These are phyloP conservation scores for Reticulitermes speratus DNA, from an alignment of 1,140 invertebrate species.

Conservation along the genomic window DNA sequence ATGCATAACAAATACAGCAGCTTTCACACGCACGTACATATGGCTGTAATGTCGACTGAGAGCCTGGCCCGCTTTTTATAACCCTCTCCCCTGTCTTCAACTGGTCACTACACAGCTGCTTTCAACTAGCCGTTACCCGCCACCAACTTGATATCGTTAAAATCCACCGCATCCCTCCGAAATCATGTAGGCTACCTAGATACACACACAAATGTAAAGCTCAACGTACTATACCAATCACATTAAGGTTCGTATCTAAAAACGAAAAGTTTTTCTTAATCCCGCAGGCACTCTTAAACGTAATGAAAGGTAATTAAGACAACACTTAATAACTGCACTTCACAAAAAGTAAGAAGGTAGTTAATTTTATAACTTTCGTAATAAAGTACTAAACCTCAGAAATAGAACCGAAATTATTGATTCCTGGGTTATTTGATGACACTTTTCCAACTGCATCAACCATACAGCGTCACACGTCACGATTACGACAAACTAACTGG, in stretches of 20 bases:
- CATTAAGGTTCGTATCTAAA: background rate
- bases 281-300: too few species aligned
- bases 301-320: too few species aligned
- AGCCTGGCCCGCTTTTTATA: background rate
- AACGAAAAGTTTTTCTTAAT: too few species aligned
- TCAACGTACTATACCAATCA: background rate
- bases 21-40: constrained; percentile 10
- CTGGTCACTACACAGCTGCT: constrained; percentile 2
- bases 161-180: background rate
- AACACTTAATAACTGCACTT: too few species aligned
- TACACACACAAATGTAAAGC: background rate
- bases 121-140: background rate
- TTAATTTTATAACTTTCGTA: too few species aligned
- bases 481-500: too few species aligned
- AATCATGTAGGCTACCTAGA: background rate
- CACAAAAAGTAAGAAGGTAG: too few species aligned
- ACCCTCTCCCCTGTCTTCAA: background rate
- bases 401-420: too few species aligned
- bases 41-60: background rate
- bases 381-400: too few species aligned
- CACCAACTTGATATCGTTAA: background rate
- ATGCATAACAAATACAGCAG: background rate
- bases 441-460: too few species aligned
- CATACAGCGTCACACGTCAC: too few species aligned
- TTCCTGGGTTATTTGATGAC: too few species aligned